Conservation (phyloP, 1,140 invertebrate genomes). For the Cataglyphis hispanica region DNA sequence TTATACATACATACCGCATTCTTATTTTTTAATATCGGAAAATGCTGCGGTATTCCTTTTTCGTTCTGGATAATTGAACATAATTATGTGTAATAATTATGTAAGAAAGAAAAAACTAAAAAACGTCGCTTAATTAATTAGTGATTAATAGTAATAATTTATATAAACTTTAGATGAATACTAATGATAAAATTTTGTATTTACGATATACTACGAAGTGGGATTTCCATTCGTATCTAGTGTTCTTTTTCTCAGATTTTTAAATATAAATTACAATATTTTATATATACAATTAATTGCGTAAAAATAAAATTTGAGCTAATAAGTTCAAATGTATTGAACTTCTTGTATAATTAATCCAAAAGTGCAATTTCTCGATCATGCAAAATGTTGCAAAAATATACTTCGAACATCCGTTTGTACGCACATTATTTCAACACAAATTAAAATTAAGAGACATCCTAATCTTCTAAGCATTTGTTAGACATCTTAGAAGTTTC, state of each 20-base stretch:
- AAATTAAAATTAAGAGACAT: constrained; percentile 6
- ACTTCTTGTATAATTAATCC: not conserved
- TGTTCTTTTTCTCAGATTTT: not conserved
- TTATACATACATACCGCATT: too few species aligned
- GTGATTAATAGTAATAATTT: too few species aligned
- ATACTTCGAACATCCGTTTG: not conserved
- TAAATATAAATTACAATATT: too few species aligned
- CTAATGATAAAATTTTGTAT: not conserved
- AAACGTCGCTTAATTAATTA: not conserved
- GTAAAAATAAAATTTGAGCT: not conserved
- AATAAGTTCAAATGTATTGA: too few species aligned
- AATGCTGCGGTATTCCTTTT: not conserved
- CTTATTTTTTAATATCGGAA: not conserved
- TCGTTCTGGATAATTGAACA: not conserved
- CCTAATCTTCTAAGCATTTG: not conserved
- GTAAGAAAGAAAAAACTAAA: constrained; percentile 3
- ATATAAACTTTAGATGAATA: not conserved
- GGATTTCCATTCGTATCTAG: not conserved
- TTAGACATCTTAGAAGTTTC: not conserved
- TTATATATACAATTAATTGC: not conserved
- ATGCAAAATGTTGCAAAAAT: not conserved
- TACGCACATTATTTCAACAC: not conserved
- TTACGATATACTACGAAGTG: not conserved
- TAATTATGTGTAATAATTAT: too few species aligned
- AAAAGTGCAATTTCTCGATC: constrained; percentile 4